These are phyloP conservation scores for Ivindomyrus marchei DNA, from an alignment of 2,113 vertebrate species.

Conservation along the genomic window DNA sequence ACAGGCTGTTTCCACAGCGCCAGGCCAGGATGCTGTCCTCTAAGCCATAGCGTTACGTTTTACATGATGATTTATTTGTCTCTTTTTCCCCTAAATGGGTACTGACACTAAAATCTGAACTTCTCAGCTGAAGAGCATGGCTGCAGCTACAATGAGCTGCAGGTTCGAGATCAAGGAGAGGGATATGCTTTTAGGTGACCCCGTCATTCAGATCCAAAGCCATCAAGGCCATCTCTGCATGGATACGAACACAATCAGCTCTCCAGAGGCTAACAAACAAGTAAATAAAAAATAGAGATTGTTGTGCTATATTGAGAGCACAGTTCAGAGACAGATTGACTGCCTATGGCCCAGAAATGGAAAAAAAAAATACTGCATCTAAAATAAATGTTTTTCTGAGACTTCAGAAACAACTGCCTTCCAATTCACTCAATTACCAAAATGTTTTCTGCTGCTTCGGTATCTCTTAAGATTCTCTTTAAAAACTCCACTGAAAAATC, in stretches of 20 bases:
- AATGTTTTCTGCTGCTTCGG: slow-evolving; percentile 29
- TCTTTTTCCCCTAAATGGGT: slow-evolving; percentile 35
- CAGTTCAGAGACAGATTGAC: slow-evolving; percentile 61
- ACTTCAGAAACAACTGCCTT: slow-evolving; percentile 58
- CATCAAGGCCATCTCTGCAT: slow-evolving; percentile 58
- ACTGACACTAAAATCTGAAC: not conserved
- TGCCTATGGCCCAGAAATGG: slow-evolving; percentile 46
- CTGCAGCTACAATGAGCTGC: slow-evolving; percentile 44
- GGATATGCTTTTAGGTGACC: slow-evolving; percentile 56
- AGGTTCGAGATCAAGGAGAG: slow-evolving; percentile 41
- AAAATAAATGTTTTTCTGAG: slow-evolving; percentile 55
- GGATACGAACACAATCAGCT: slow-evolving; percentile 51
- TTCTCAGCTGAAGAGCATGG: slow-evolving; percentile 29
- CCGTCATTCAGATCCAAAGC: slow-evolving; percentile 52
- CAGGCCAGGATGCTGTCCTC: not conserved
- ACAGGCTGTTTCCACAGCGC: not conserved
- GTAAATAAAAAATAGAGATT: slow-evolving; percentile 49
- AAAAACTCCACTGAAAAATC: not conserved
- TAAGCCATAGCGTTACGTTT: not conserved
- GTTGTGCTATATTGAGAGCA: slow-evolving; percentile 58
- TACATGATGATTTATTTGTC: not conserved
- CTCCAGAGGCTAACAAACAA: slow-evolving; percentile 39
- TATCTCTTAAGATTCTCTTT: not conserved
- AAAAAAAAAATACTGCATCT: slow-evolving; percentile 38
- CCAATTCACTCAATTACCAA: slow-evolving; percentile 43